Conservation (phyloP, 2,888 invertebrate species). For the Tinea trinotella region DNA sequence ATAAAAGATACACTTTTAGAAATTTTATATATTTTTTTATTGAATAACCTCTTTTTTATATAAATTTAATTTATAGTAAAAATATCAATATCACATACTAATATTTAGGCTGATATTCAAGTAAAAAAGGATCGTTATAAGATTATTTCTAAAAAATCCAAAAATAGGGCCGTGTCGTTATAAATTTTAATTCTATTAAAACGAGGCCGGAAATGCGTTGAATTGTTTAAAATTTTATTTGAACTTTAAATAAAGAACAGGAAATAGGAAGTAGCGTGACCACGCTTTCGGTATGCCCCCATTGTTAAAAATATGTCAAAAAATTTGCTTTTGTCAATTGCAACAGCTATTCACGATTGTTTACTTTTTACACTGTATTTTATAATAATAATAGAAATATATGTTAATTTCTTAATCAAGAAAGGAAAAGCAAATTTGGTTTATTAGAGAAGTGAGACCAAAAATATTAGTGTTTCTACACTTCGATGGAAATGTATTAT, state of each 20-base stretch:
- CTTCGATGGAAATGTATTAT: background rate
- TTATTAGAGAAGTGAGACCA: background rate
- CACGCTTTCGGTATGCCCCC: constrained; percentile 7
- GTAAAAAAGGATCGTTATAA: constrained; percentile 58
- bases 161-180: constrained; percentile 22
- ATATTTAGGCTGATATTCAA: constrained; percentile 37
- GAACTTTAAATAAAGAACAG: constrained; percentile 39
- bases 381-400: background rate
- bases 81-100: constrained; percentile 17
- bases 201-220: background rate
- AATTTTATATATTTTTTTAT: constrained; percentile 67
- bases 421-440: constrained; percentile 3
- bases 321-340: background rate
- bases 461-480: background rate
- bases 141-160: constrained; percentile 51
- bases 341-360: constrained; percentile 9
- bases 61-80: constrained; percentile 14
- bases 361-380: background rate
- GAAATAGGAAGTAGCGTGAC: constrained; percentile 45
- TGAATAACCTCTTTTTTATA: constrained; percentile 51
- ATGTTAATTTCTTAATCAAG: background rate
- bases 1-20: constrained; percentile 32
- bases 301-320: constrained; percentile 4
- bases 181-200: constrained; percentile 17
- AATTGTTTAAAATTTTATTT: constrained; percentile 19